Evolutionary conservation across 2,888 invertebrate species (phyloP), one percentile per base, ranked within the genome.

Genomic region (Gerris lacustris): DNA sequence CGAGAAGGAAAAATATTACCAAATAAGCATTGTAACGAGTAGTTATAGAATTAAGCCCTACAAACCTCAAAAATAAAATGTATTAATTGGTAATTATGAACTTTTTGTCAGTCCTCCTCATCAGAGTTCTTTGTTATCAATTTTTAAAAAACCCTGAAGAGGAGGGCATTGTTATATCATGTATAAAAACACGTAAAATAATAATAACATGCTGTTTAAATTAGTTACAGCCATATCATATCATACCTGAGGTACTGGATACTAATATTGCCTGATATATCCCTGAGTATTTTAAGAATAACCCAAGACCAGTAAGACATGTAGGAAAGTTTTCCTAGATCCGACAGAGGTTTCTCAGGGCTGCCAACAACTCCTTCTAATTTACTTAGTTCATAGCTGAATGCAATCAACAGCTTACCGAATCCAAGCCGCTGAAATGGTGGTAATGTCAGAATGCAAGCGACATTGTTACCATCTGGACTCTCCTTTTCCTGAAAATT

Each of bases 261-360:
- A 75, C 94, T 93, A 68, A 96, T 84, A 5, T 93, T 92, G 67
- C 83, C 84, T 44, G 92, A 89, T 75, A 91, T 92, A 74, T 91
- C 91, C 78, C 94, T 86, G 74, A 99, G 84, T 67, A 95, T 89
- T 81, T 96, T 95, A 72, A 98, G 82, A 66, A 99, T 82, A 0
- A 96, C 91, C 87, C 93, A 96, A 62, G 96, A 94, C 98, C 98
- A 99, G 80, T 96, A 99, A 76, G 96, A 96, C 72, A 97, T 87
- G 80, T 98, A 98, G 76, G 95, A 95, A 43, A 98, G 83, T 77
- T 96, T 92, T 0, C 98, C 98, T 70, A 99, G 84, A 80, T 99
- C 98, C 69, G 96, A 96, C 6, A 99, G 82, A 0, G 98, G 98
- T 79, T 97, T 97, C 79, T 99, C 98, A 0, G 98, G 98, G 78